Evolutionary conservation across 2,888 invertebrate genomes (phyloP).

Genomic region (Zhengitettix transpicula): DNA sequence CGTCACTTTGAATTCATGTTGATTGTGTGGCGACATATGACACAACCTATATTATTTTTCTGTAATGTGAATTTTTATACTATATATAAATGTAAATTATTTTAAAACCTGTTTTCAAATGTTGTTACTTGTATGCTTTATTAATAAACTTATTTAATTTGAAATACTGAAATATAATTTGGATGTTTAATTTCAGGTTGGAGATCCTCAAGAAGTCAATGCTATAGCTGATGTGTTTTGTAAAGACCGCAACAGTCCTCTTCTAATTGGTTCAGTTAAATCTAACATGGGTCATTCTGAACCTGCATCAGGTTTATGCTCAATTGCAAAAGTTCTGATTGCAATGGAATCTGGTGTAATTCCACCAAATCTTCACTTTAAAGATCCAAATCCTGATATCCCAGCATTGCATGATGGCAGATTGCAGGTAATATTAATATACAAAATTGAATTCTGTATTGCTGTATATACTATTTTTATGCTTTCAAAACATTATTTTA

Average conservation of each 20-base stretch:
- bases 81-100: no score
- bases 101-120: neutral
- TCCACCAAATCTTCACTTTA: slow-evolving; percentile 83
- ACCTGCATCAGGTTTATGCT: slow-evolving; percentile 79
- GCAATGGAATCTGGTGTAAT: slow-evolving; percentile 84
- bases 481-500: slow-evolving; percentile 14
- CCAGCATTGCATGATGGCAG: slow-evolving; percentile 80
- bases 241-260: slow-evolving; percentile 55
- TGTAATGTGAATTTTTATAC: neutral
- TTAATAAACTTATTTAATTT: no score
- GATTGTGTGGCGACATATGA: no score
- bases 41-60: neutral
- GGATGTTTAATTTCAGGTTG: slow-evolving; percentile 35
- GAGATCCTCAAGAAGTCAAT: slow-evolving; percentile 97
- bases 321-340: slow-evolving; percentile 77
- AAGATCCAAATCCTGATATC: slow-evolving; percentile 74
- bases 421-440: slow-evolving; percentile 42
- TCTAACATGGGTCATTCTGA: slow-evolving; percentile 99
- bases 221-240: slow-evolving; percentile 87
- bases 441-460: neutral
- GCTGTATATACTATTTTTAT: neutral
- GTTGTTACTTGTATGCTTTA: no score
- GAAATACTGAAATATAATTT: no score
- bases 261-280: slow-evolving; percentile 90
- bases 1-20: no score